Percentiles rank a stretch among this genome's conserved stretches.
Conservation (phyloP, 2,113 vertebrate genomes). For the Willisornis vidua region DNA sequence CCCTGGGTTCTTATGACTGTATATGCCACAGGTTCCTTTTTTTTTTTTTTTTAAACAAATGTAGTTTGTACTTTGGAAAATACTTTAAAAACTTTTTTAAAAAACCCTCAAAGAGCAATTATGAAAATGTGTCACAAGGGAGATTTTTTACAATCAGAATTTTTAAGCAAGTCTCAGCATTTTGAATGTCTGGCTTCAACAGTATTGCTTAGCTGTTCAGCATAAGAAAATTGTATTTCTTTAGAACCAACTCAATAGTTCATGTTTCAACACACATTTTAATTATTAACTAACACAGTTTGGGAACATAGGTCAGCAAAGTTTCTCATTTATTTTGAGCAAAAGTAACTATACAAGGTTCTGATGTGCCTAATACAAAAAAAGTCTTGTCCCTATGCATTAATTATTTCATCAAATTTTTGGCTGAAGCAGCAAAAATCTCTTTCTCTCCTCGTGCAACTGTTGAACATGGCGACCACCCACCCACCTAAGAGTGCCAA, state of each 20-base stretch:
- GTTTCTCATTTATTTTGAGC: neutral
- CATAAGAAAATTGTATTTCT: constrained; percentile 4
- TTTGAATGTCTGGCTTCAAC: neutral
- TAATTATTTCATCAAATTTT: neutral
- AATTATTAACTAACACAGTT: neutral
- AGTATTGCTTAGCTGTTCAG: neutral
- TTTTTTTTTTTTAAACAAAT: neutral
- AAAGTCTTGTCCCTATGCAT: neutral
- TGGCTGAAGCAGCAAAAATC: neutral
- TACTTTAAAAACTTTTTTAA: neutral
- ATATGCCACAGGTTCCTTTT: neutral
- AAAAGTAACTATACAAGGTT: neutral
- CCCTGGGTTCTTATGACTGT: neutral
- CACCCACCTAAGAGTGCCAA: neutral
- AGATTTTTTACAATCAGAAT: neutral
- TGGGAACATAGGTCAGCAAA: neutral
- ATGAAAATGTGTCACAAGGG: neutral
- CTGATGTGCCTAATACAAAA: neutral
- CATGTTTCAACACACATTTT: constrained; percentile 3
- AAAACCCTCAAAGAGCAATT: neutral
- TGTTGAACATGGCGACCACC: fast-evolving
- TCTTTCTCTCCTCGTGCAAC: neutral
- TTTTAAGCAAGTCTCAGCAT: constrained; percentile 25
- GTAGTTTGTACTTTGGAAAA: neutral
- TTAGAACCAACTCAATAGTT: neutral